Percentiles rank a stretch among this genome's conserved stretches.
Conservation (phyloP, 1,140 invertebrate species). For the Wasmannia auropunctata region DNA sequence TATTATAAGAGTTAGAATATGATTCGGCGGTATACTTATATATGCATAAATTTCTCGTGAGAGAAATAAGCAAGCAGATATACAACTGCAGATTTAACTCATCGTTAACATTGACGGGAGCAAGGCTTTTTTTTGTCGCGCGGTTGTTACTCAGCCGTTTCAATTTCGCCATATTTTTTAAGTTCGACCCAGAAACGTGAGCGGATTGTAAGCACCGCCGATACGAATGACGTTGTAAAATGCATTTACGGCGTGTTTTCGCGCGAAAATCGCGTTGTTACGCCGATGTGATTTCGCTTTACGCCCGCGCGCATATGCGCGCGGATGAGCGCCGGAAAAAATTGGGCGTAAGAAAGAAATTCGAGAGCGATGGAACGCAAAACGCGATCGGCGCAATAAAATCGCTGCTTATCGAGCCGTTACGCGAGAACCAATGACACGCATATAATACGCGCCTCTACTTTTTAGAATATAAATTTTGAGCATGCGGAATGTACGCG, state of each 20-base stretch:
- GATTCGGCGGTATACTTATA: too few species aligned
- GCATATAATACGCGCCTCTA: neutral
- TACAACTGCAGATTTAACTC: neutral
- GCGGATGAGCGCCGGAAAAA: neutral
- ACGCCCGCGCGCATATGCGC: neutral
- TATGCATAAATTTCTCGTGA: neutral
- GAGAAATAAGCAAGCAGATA: neutral
- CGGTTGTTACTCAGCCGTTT: slow-evolving; percentile 21
- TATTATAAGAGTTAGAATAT: too few species aligned
- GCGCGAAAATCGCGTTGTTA: slow-evolving; percentile 1
- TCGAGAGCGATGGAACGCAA: neutral
- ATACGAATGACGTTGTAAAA: slow-evolving; percentile 49
- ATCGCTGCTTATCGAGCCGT: neutral
- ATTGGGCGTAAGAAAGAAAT: slow-evolving; percentile 12
- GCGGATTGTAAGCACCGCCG: neutral
- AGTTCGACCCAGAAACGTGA: slow-evolving; percentile 6
- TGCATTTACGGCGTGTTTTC: slow-evolving; percentile 38
- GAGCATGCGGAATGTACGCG: neutral
- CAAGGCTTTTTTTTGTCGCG: neutral
- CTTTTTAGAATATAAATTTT: neutral
- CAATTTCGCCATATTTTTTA: slow-evolving; percentile 38
- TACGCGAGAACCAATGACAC: neutral
- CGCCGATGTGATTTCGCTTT: slow-evolving; percentile 25
- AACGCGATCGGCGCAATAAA: slow-evolving; percentile 22
- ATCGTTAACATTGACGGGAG: neutral